Conservation (phyloP, 53 echinoderm and acorn worm genomes). For the Echinometra lucunter region DNA sequence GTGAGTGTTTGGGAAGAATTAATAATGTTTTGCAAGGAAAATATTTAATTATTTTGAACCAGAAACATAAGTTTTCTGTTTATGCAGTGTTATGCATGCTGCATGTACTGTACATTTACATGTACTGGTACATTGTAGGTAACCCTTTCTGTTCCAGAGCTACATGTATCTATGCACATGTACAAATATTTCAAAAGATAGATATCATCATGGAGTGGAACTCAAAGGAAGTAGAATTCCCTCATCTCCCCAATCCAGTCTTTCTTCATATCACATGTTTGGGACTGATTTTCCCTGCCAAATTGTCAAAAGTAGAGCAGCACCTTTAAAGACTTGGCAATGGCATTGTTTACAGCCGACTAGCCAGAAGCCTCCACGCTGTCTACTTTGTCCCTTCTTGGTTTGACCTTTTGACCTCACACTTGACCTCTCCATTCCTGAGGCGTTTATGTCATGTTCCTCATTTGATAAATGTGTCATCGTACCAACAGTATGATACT, state of each 20-base stretch:
- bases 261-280: background rate
- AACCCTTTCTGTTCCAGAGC: too few species aligned
- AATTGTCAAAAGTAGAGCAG: background rate
- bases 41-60: too few species aligned
- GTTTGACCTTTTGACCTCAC: background rate
- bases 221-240: background rate
- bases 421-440: constrained; percentile 31
- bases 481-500: background rate
- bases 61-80: too few species aligned
- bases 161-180: too few species aligned
- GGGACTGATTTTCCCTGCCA: background rate
- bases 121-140: too few species aligned
- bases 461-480: constrained; percentile 8
- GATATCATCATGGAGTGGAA: too few species aligned
- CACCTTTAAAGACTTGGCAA: background rate
- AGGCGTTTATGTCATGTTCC: constrained; percentile 26
- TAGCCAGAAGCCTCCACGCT: background rate
- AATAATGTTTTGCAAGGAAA: too few species aligned
- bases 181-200: too few species aligned
- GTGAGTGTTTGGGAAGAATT: too few species aligned
- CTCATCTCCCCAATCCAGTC: background rate
- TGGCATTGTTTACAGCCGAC: constrained; percentile 20
- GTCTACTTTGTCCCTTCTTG: background rate
- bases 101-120: too few species aligned
- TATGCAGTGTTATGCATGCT: too few species aligned